Conservation (phyloP, 1,140 invertebrate species). For the Physella acuta region DNA sequence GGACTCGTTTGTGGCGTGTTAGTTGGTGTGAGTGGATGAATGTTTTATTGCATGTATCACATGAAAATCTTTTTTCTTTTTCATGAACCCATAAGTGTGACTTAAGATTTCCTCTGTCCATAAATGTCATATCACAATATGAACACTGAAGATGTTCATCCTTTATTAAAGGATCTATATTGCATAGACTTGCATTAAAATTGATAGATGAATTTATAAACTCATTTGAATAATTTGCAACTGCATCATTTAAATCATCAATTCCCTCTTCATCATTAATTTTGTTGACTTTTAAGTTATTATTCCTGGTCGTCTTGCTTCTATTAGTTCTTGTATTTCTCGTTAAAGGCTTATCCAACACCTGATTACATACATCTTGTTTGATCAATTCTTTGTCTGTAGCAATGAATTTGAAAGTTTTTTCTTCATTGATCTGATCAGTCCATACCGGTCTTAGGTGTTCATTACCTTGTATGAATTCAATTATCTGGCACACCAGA, state of each 20-base stretch:
- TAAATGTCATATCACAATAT: constrained; percentile 10
- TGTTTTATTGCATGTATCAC: background rate
- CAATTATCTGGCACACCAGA: background rate
- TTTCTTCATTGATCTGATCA: background rate
- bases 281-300: background rate
- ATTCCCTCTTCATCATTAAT: background rate
- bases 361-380: background rate
- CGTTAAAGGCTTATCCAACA: background rate
- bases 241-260: background rate
- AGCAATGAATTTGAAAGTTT: too few species aligned
- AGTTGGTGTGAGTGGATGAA: constrained; percentile 11
- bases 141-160: constrained; percentile 13
- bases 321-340: background rate
- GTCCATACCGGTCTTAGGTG: background rate
- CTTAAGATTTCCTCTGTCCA: constrained; percentile 16
- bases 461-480: background rate
- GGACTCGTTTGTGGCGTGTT: constrained; percentile 12
- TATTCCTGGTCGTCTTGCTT: background rate
- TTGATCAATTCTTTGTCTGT: too few species aligned
- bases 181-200: too few species aligned
- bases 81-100: constrained; percentile 15
- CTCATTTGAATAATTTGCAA: background rate
- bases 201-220: too few species aligned
- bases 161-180: too few species aligned
- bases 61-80: constrained; percentile 8